phyloP scores from a whole-genome alignment of 2,888 invertebrate genomes.

The Tortrix viridana region DNA sequence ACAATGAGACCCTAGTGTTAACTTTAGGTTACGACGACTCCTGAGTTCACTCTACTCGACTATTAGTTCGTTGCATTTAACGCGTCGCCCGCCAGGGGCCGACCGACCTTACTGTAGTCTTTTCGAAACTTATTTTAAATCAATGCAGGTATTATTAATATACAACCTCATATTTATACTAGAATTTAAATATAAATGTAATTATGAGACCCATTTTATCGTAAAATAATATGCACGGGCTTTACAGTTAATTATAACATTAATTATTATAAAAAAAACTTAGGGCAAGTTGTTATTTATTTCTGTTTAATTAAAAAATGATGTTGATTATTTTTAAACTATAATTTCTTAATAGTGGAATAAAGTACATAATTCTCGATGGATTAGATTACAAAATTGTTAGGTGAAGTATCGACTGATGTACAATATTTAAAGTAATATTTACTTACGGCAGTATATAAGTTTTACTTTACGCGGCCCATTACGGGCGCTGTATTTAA shows the following conservation, averaged over 20 bases:
- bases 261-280: slow-evolving; percentile 77
- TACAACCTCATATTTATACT: slow-evolving; percentile 83
- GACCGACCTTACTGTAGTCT: slow-evolving; percentile 71
- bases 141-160: slow-evolving; percentile 84
- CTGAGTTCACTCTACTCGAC: slow-evolving; percentile 73
- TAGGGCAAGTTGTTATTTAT: slow-evolving; percentile 87
- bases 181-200: slow-evolving; percentile 80
- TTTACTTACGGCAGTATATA: slow-evolving; percentile 82
- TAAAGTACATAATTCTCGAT: slow-evolving; percentile 82
- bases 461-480: slow-evolving; percentile 72
- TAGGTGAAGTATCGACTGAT: slow-evolving; percentile 83
- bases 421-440: slow-evolving; percentile 83
- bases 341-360: slow-evolving; percentile 75
- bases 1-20: slow-evolving; percentile 74
- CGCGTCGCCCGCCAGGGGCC: slow-evolving; percentile 62
- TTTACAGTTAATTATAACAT: slow-evolving; percentile 83
- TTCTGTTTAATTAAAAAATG: slow-evolving; percentile 83
- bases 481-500: slow-evolving; percentile 65
- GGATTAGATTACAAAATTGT: slow-evolving; percentile 81
- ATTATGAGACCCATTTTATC: slow-evolving; percentile 78
- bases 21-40: slow-evolving; percentile 72
- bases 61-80: slow-evolving; percentile 75
- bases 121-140: slow-evolving; percentile 80
- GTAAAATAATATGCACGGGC: slow-evolving; percentile 82
- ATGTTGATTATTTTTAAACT: slow-evolving; percentile 83